phyloP scores from a whole-genome alignment of 64 coral and sea anemone species.

The Acropora tenuis region DNA sequence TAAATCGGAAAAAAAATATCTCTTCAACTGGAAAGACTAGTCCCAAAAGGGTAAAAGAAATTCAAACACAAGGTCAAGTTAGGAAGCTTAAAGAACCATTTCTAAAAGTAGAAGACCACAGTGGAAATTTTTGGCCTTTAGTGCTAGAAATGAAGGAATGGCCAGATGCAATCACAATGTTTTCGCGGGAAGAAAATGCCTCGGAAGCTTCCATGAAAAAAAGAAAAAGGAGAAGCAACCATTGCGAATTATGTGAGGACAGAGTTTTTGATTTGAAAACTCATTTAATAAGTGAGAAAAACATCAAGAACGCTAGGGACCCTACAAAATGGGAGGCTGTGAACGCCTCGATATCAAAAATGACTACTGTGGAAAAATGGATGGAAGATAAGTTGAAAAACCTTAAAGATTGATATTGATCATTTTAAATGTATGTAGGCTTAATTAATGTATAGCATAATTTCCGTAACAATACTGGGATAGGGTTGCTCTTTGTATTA shows the following conservation, averaged over 20 bases:
- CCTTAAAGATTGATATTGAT: no score
- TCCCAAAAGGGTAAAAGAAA: not conserved
- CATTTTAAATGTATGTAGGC: no score
- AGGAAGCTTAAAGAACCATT: not conserved
- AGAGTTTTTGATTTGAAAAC: not conserved
- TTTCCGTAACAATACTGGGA: no score
- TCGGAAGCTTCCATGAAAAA: not conserved
- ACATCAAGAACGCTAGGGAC: not conserved
- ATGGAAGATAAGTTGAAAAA: no score
- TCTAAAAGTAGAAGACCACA: slow-evolving; percentile 27
- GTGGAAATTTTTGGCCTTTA: not conserved
- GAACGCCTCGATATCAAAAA: not conserved
- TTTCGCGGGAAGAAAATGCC: not conserved
- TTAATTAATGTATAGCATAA: no score
- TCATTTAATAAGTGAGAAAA: not conserved
- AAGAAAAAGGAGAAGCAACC: not conserved
- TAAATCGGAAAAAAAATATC: not conserved
- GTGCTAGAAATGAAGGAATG: slow-evolving; percentile 32
- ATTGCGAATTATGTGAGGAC: not conserved
- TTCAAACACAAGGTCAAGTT: not conserved
- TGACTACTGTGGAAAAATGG: not conserved
- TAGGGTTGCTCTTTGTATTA: no score
- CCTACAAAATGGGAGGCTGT: not conserved
- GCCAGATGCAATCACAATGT: slow-evolving; percentile 6
- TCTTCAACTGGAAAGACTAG: not conserved